Conservation (phyloP, 1,140 invertebrate species). For the Hestina assimilis region DNA sequence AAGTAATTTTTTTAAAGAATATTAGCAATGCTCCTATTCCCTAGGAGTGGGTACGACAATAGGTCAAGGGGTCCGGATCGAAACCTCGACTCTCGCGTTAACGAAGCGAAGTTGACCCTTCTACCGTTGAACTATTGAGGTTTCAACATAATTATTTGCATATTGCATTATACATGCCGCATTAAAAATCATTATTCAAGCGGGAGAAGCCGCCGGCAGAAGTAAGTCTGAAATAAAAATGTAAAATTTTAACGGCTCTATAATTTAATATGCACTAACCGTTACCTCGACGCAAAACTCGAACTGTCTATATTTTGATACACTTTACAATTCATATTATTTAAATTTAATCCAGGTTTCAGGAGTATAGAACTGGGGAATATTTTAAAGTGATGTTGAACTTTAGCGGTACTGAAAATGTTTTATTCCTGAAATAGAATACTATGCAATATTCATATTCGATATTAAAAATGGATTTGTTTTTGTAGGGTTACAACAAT, state of each 20-base stretch:
- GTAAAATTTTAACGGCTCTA: not conserved
- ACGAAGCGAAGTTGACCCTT: no score
- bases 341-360: constrained; percentile 19
- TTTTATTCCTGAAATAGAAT: constrained; percentile 6
- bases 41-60: no score
- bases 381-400: constrained; percentile 22
- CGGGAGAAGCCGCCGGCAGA: no score
- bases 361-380: constrained; percentile 13
- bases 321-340: constrained; percentile 18
- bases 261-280: not conserved
- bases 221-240: no score
- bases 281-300: not conserved
- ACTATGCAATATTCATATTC: constrained; percentile 14
- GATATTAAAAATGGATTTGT: constrained; percentile 2
- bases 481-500: not conserved
- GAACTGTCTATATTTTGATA: constrained; percentile 20
- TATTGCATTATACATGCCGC: no score
- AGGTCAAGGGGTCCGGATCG: no score
- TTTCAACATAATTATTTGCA: no score
- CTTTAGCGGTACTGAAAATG: constrained; percentile 17
- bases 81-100: no score
- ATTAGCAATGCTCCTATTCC: no score
- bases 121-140: no score
- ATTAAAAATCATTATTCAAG: no score
- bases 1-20: no score